Conservation (phyloP, 2,888 invertebrate genomes). For the Hirtodrosophila histrioides region DNA sequence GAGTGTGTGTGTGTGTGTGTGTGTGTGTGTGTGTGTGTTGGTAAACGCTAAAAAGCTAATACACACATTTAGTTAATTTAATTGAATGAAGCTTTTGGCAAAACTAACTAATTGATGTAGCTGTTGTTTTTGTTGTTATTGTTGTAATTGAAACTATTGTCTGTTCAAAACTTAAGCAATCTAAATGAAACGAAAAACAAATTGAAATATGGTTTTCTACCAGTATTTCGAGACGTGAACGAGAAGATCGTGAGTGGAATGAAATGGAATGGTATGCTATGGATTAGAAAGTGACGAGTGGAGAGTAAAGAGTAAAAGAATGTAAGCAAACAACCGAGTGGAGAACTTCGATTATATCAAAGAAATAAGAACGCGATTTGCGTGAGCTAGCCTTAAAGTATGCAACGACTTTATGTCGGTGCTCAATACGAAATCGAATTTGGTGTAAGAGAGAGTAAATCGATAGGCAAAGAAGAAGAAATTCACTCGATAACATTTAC, state of each 20-base stretch:
- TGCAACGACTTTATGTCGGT: conserved; percentile 37
- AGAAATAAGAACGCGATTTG: conserved; percentile 13
- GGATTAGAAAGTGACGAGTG: conserved; percentile 19
- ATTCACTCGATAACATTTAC: conserved; percentile 41
- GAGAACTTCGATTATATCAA: neutral
- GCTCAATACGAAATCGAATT: conserved; percentile 18
- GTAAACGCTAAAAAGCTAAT: conserved; percentile 74
- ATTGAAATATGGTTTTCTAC: conserved; percentile 11
- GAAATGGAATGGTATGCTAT: neutral
- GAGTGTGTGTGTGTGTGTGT: conserved; percentile 68
- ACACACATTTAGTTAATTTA: conserved; percentile 77
- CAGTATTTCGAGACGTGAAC: conserved; percentile 4
- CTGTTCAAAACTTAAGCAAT: conserved; percentile 22
- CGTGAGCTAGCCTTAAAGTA: conserved; percentile 30
- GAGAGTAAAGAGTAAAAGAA: conserved; percentile 10
- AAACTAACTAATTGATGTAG: conserved; percentile 65
- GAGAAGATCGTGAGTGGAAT: conserved; percentile 9
- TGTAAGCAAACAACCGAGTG: conserved; percentile 15
- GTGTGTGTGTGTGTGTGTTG: conserved; percentile 52
- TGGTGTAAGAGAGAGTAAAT: conserved; percentile 7
- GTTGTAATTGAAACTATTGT: conserved; percentile 43
- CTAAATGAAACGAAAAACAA: conserved; percentile 9
- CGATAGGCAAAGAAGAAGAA: conserved; percentile 25
- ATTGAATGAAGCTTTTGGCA: conserved; percentile 62
- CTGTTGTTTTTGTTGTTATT: conserved; percentile 34